A percentile compares a stretch with the other conserved stretches of the same genome.
Conservation (phyloP, 2,888 invertebrate genomes). For the Noctua pronuba region DNA sequence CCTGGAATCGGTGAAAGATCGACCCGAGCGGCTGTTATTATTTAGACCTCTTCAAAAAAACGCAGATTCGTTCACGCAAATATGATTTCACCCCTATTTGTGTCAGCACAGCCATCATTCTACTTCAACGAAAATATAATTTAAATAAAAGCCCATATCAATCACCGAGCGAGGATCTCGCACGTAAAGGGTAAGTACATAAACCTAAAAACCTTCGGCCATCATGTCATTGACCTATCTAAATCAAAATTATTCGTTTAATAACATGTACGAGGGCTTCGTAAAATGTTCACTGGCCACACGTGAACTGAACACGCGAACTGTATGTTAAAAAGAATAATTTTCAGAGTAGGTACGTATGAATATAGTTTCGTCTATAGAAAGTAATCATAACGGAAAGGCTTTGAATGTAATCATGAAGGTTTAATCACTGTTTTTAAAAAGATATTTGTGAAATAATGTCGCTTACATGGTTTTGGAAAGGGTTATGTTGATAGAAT, state of each 20-base stretch:
- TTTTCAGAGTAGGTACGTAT: slow-evolving; percentile 19
- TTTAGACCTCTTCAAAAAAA: too few species aligned
- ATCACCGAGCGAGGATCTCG: background rate
- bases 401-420: slow-evolving; percentile 17
- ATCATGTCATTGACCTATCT: slow-evolving; percentile 42
- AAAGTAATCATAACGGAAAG: slow-evolving; percentile 20
- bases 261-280: slow-evolving; percentile 37
- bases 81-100: too few species aligned
- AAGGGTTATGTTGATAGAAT: background rate
- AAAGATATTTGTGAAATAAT: slow-evolving; percentile 42
- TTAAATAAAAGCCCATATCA: background rate
- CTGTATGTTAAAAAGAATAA: slow-evolving; percentile 29
- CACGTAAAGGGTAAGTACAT: background rate
- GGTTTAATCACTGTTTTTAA: slow-evolving; percentile 43
- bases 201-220: slow-evolving; percentile 8
- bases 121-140: too few species aligned
- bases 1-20: background rate
- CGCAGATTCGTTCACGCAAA: too few species aligned
- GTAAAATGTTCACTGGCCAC: slow-evolving; percentile 24
- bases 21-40: too few species aligned
- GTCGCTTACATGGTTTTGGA: background rate
- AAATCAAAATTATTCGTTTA: slow-evolving; percentile 53
- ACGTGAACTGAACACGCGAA: slow-evolving; percentile 49
- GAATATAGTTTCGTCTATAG: background rate
- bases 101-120: too few species aligned